These are phyloP conservation scores for Ailuropoda melanoleuca DNA, from an alignment of 2,113 vertebrate species.

Conservation along the genomic window DNA sequence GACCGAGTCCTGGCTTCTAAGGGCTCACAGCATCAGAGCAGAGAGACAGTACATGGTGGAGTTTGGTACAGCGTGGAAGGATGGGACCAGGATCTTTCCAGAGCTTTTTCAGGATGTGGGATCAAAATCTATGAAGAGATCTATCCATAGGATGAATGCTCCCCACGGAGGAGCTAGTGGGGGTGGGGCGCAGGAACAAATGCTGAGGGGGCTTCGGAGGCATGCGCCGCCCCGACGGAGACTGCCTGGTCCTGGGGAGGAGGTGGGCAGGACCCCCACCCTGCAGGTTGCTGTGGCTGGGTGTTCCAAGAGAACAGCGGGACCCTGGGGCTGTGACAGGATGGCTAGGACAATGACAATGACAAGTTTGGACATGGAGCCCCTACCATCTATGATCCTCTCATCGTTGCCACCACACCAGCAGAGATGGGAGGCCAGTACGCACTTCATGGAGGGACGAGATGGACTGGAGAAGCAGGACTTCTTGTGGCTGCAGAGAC, in stretches of 20 bases:
- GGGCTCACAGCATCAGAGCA: background rate
- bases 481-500: background rate
- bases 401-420: accelerated
- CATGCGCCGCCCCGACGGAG: background rate
- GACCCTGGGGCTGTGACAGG: background rate
- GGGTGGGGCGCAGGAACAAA: background rate
- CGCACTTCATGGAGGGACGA: background rate
- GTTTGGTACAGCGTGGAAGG: background rate
- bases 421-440: background rate
- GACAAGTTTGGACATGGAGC: background rate
- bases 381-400: background rate
- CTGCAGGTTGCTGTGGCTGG: background rate
- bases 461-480: background rate
- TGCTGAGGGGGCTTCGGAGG: background rate
- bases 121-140: background rate
- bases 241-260: background rate
- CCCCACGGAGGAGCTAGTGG: background rate
- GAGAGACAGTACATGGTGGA: background rate
- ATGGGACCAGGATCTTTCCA: background rate
- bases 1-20: background rate
- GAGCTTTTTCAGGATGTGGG: background rate
- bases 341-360: background rate
- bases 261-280: background rate
- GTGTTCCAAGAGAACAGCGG: background rate
- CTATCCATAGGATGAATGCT: background rate